Percentiles rank a stretch among this genome's conserved stretches.
Evolutionary conservation across 2,888 invertebrate species (phyloP).

Genomic region (Drosophila putrida): DNA sequence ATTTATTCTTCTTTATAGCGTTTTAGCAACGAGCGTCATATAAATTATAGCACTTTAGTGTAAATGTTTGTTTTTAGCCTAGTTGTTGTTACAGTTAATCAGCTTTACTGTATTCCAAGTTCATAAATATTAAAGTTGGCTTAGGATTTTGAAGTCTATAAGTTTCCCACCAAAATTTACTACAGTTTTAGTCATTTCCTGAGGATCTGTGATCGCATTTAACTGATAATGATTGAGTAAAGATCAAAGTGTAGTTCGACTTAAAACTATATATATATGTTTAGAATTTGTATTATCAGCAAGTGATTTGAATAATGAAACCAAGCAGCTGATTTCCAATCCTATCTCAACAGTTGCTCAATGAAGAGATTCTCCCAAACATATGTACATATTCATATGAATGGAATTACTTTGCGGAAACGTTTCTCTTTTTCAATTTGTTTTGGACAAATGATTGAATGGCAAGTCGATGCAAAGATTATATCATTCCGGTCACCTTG

Average conservation of each 20-base stretch:
- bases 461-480: background rate
- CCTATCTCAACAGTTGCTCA: background rate
- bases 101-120: conserved; percentile 10
- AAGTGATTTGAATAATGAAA: background rate
- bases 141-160: conserved; percentile 9
- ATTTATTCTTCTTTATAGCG: conserved; percentile 15
- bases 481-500: conserved; percentile 11
- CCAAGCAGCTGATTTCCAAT: conserved; percentile 1
- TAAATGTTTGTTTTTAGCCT: conserved; percentile 26
- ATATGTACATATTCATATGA: background rate
- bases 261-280: background rate
- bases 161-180: conserved; percentile 6
- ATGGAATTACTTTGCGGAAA: conserved; percentile 3
- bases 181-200: conserved; percentile 7
- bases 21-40: conserved; percentile 8
- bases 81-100: conserved; percentile 19
- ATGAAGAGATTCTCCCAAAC: background rate
- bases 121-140: conserved; percentile 20
- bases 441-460: conserved; percentile 7
- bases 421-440: background rate
- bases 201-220: conserved; percentile 9
- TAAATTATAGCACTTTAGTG: conserved; percentile 13
- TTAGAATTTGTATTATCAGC: background rate
- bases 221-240: conserved; percentile 18
- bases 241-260: background rate